These are phyloP conservation scores for Drosophila quinaria DNA, from an alignment of 2,888 invertebrate genomes.

Conservation along the genomic window DNA sequence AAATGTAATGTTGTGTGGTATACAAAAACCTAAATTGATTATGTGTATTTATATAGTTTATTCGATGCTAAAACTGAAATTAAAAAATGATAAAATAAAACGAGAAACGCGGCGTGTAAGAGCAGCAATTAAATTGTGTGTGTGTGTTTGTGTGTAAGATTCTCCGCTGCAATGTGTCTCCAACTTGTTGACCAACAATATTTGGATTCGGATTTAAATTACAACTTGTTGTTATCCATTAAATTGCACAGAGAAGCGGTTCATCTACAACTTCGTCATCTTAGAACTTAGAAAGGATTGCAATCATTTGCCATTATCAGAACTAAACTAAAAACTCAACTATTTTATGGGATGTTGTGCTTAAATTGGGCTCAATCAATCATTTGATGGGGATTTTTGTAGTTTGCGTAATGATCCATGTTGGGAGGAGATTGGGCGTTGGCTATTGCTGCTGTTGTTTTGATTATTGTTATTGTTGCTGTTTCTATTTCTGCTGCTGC, in stretches of 20 bases:
- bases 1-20: slow-evolving; percentile 16
- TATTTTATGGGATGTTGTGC: slow-evolving; percentile 17
- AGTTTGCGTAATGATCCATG: slow-evolving; percentile 58
- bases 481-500: slow-evolving; percentile 8
- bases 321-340: slow-evolving; percentile 46
- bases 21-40: slow-evolving; percentile 54
- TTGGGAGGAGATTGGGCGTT: slow-evolving; percentile 40
- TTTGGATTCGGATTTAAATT: not conserved
- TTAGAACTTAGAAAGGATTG: slow-evolving; percentile 58
- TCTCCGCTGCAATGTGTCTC: slow-evolving; percentile 10
- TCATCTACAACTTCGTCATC: slow-evolving; percentile 67
- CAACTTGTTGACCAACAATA: not conserved
- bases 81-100: slow-evolving; percentile 70
- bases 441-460: slow-evolving; percentile 26
- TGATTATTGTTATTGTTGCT: slow-evolving; percentile 25
- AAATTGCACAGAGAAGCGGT: slow-evolving; percentile 55
- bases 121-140: slow-evolving; percentile 46
- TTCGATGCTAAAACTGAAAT: slow-evolving; percentile 75
- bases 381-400: slow-evolving; percentile 27
- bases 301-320: slow-evolving; percentile 40
- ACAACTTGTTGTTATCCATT: slow-evolving; percentile 7
- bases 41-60: slow-evolving; percentile 68
- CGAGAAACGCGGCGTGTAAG: slow-evolving; percentile 60
- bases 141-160: slow-evolving; percentile 19
- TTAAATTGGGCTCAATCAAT: slow-evolving; percentile 22